Conservation (phyloP, 2,113 vertebrate genomes). For the Abramis brama region DNA sequence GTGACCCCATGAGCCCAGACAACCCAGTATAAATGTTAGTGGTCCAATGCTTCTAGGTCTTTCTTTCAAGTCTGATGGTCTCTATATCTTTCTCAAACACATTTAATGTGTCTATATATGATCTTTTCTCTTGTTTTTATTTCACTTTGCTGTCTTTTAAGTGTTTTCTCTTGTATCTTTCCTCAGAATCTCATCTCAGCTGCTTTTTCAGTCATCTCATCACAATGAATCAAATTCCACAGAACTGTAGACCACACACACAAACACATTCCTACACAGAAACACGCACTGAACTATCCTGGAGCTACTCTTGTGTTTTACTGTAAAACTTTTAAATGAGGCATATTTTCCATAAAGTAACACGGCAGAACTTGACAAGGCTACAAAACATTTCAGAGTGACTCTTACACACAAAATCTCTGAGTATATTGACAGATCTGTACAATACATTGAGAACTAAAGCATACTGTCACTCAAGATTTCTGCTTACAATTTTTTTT, state of each 20-base stretch:
- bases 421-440: background rate
- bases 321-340: conserved; percentile 33
- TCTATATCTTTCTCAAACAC: background rate
- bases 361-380: background rate
- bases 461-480: background rate
- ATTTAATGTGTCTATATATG: background rate
- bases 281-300: conserved; percentile 4
- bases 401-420: conserved; percentile 14
- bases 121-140: background rate
- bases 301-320: conserved; percentile 3
- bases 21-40: background rate
- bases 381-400: background rate
- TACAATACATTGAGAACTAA: background rate
- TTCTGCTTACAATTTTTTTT: background rate
- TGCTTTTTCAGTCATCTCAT: conserved; percentile 1
- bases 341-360: background rate
- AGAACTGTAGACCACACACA: conserved; percentile 26
- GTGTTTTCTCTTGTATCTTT: background rate
- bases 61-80: background rate
- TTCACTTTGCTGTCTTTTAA: background rate
- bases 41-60: background rate
- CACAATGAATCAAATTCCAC: conserved; percentile 45
- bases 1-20: conserved; percentile 30
- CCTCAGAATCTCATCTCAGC: background rate
- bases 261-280: conserved; percentile 8